Evolutionary conservation across 1,140 invertebrate genomes (phyloP).

Genomic region (Vanessa tameamea): DNA sequence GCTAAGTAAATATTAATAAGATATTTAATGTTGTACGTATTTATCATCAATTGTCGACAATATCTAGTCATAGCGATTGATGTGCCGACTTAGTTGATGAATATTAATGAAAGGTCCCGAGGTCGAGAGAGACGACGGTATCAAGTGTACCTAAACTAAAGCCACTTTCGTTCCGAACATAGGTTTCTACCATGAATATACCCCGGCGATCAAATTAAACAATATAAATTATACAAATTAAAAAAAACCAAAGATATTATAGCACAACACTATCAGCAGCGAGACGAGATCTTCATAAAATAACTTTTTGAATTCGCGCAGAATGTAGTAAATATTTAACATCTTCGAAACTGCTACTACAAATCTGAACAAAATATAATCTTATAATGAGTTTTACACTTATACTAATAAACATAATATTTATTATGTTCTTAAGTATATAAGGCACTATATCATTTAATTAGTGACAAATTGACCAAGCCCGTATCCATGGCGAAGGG

Average conservation of each 20-base stretch:
- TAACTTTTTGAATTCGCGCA: no score
- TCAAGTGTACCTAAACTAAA: conserved; percentile 26
- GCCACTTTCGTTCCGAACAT: conserved; percentile 39
- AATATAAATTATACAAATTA: not conserved
- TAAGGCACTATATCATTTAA: no score
- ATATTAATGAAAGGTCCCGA: conserved; percentile 54
- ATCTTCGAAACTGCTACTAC: no score
- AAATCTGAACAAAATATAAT: no score
- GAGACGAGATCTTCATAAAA: not conserved
- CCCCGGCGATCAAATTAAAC: not conserved
- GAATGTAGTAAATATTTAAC: no score
- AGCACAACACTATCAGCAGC: no score
- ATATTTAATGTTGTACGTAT: not conserved
- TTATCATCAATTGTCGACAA: not conserved
- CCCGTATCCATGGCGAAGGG: no score
- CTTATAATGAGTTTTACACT: no score
- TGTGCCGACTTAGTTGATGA: conserved; percentile 35
- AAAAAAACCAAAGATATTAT: not conserved
- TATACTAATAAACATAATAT: no score
- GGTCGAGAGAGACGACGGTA: conserved; percentile 42
- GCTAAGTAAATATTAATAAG: not conserved
- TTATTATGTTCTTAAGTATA: no score
- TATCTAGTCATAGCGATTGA: not conserved
- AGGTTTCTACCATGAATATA: conserved; percentile 17
- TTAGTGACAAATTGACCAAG: no score